These are phyloP conservation scores for Serinus canaria DNA, from an alignment of 2,113 vertebrate species.

Conservation along the genomic window DNA sequence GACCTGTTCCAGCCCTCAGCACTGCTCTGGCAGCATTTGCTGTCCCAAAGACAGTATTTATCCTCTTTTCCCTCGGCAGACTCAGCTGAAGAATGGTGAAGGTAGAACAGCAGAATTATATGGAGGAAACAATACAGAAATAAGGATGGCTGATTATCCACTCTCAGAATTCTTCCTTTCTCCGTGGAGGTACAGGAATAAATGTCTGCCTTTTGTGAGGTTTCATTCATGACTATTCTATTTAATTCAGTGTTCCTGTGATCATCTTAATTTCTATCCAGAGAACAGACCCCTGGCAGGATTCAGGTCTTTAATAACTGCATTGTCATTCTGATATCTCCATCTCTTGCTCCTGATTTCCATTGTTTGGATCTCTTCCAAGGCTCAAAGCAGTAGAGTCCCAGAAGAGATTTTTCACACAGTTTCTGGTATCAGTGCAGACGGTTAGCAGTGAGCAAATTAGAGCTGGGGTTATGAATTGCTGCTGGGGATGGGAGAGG, in stretches of 20 bases:
- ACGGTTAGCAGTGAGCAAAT: not conserved
- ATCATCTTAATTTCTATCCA: slow-evolving; percentile 5
- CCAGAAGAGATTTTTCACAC: not conserved
- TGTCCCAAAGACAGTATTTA: not conserved
- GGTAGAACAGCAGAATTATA: not conserved
- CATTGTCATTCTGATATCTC: not conserved
- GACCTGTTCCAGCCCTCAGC: not conserved
- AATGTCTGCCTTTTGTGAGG: not conserved
- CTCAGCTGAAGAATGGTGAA: not conserved
- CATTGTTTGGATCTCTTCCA: slow-evolving; percentile 1
- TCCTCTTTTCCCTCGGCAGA: not conserved
- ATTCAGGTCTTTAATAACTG: not conserved
- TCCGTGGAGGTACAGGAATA: not conserved
- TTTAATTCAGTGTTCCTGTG: not conserved
- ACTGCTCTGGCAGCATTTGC: not conserved
- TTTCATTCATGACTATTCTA: not conserved
- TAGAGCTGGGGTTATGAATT: not conserved
- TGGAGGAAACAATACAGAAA: not conserved
- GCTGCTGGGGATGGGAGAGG: not conserved
- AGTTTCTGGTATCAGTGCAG: not conserved
- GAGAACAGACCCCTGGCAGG: not conserved
- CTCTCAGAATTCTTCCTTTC: not conserved
- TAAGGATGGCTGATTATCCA: not conserved
- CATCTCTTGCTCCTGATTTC: not conserved
- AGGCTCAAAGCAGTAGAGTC: not conserved